Conservation (phyloP, 2,113 vertebrate species). For the Oreotrochilus melanogaster region DNA sequence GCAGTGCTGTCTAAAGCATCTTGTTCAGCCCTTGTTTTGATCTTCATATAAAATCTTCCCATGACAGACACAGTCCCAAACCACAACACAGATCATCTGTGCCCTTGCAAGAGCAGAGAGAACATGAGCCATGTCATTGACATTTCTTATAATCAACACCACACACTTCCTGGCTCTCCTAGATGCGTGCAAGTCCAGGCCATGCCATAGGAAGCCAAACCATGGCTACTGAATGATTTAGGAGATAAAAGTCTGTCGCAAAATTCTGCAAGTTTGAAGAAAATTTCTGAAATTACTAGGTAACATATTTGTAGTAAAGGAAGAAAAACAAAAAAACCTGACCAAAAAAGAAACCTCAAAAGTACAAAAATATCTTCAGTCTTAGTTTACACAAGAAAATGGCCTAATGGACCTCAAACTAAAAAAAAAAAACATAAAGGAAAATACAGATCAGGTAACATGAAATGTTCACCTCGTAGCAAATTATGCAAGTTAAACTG, state of each 20-base stretch:
- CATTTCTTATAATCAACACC: neutral
- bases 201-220: neutral
- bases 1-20: neutral
- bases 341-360: too few species aligned
- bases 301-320: neutral
- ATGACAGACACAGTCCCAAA: neutral
- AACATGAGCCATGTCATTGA: neutral
- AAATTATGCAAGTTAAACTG: neutral
- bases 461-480: neutral
- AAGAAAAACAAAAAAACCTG: fast-evolving
- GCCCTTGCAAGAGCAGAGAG: neutral
- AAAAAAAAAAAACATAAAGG: neutral
- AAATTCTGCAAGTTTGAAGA: neutral
- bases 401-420: neutral
- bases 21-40: neutral
- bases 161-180: neutral
- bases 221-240: neutral
- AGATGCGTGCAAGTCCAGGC: neutral
- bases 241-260: neutral
- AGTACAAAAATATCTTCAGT: neutral
- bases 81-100: neutral
- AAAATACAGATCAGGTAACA: neutral
- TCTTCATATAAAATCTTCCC: neutral
- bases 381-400: neutral
- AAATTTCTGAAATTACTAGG: neutral